Conservation (phyloP, 2,113 vertebrate species). For the Mesembrinibis cayennensis region DNA sequence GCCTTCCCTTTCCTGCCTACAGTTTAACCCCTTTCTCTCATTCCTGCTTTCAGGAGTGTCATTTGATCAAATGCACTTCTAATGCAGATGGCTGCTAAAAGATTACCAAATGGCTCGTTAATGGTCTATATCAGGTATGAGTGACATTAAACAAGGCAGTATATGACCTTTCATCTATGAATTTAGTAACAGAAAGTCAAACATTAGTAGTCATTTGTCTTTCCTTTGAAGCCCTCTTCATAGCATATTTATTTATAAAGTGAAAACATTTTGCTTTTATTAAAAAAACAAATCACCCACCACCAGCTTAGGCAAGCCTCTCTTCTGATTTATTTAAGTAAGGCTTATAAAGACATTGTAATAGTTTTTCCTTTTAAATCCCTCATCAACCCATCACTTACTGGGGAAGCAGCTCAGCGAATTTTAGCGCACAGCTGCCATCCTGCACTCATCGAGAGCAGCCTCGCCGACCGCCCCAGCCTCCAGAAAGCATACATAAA, state of each 20-base stretch:
- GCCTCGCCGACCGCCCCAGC: background rate
- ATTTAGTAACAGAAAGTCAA: background rate
- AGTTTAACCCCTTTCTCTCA: slow-evolving; percentile 31
- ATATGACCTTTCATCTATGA: background rate
- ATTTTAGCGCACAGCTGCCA: background rate
- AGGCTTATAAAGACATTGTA: background rate
- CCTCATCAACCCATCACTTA: background rate
- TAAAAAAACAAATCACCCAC: background rate
- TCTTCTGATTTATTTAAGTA: background rate
- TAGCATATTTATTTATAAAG: background rate
- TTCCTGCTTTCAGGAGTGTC: background rate
- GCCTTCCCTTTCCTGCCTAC: slow-evolving; percentile 22
- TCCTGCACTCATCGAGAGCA: background rate
- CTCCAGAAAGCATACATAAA: background rate
- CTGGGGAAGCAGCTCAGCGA: background rate
- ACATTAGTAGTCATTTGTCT: background rate
- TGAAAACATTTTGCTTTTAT: background rate
- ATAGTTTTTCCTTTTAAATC: background rate
- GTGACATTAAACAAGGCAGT: background rate
- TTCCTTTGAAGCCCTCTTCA: background rate
- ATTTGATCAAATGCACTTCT: background rate
- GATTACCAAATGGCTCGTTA: background rate
- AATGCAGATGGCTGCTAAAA: background rate
- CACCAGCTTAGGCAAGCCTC: background rate
- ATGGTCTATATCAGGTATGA: background rate